Evolutionary conservation across 2,888 invertebrate genomes (phyloP), one percentile per base, ranked within the genome.

Genomic region (Stenoptilia bipunctidactyla): DNA sequence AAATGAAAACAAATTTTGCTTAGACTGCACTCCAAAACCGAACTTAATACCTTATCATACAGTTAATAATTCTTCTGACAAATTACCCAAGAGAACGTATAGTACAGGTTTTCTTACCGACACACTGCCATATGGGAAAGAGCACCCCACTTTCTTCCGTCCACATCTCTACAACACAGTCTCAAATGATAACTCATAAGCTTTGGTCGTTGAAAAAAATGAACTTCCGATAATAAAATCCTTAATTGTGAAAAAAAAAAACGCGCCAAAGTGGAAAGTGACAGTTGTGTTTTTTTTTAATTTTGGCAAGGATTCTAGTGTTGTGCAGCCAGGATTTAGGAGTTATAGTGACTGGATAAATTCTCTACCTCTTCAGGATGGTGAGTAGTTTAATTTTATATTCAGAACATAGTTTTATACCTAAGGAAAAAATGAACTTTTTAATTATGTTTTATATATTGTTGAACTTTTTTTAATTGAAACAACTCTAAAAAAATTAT

Each of bases 81-180:
- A 20, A 5, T 3, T 38, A 13, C 34, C 15, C 15, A 8, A 15
- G 36, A 15, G 13, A 9, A 33, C n/a, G 12, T 33, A 12, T 10
- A 34, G 20, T 43, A 42, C 46, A 45, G 47, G 47, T 47, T 47
- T 42, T 27, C 15, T 13, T 15, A 14, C 34, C 45, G 44, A 41
- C 43, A 42, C 38, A 45, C 45, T 42, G 47, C 44, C 53, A 51
- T 60, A 67, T 66, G 66, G 62, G 66, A 64, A 60, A 53, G 53
- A 48, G 47, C 53, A 67, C 58, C 65, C 67, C 57, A 64, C 69
- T 69, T 71, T 71, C 70, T 66, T 67, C 42, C 41, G 46, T 46
- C 48, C 51, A 51, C 52, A 60, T 60, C 55, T 58, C 37, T 39
- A 40, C 44, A 39, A 41, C 42, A 37, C 61, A 61, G 61, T 63